phyloP scores from a whole-genome alignment of 2,113 vertebrate genomes.

The Rhagologus leucostigma region DNA sequence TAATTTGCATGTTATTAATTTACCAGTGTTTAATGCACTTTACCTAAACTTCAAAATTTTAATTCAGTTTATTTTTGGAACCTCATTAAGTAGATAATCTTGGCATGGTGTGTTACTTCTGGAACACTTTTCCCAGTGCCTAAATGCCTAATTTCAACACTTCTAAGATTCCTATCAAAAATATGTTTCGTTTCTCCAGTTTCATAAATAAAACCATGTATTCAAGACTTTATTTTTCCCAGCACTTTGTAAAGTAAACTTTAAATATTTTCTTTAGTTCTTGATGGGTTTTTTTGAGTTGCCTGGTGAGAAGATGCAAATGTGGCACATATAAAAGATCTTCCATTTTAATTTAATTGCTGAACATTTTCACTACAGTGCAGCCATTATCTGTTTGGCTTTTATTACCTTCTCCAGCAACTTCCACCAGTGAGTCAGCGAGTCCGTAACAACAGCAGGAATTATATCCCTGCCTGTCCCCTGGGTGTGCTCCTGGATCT shows the following conservation, averaged over 20 bases:
- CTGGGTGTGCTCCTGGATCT: neutral
- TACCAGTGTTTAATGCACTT: neutral
- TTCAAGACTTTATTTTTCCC: neutral
- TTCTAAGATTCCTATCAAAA: neutral
- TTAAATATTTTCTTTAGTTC: neutral
- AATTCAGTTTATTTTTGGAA: neutral
- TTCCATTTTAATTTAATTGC: neutral
- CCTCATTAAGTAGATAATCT: neutral
- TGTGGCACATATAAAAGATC: neutral
- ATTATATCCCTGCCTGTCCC: neutral
- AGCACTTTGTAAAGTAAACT: neutral
- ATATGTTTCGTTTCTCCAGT: neutral
- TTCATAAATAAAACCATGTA: neutral
- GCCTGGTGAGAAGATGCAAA: neutral
- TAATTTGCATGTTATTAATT: neutral
- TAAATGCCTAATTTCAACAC: neutral
- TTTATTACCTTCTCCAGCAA: neutral
- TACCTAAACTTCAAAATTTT: neutral
- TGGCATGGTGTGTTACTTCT: neutral
- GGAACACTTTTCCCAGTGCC: neutral
- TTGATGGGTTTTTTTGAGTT: neutral
- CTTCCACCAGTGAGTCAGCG: neutral
- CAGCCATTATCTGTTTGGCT: neutral
- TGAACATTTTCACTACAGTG: neutral
- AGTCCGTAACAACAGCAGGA: neutral